phyloP scores from a whole-genome alignment of 92 coral and sea anemone species.

The Pocillopora meandrina region DNA sequence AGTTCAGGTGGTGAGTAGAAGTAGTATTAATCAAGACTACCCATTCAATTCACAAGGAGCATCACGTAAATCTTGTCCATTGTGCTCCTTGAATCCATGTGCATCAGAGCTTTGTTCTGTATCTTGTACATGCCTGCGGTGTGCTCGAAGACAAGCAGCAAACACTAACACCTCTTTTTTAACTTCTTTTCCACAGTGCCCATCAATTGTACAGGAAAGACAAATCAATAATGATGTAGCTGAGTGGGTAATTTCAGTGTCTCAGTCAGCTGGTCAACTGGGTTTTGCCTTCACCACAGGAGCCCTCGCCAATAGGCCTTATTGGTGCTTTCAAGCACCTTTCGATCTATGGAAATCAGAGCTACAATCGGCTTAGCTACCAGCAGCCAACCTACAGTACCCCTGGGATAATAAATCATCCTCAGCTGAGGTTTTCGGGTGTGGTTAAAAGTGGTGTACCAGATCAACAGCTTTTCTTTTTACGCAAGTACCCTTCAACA shows the following conservation, averaged over 20 bases:
- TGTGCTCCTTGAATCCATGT: too few relatives aligned
- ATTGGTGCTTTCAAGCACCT: conserved; percentile 29
- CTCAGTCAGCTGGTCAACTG: conserved; percentile 36
- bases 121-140: conserved; percentile 52
- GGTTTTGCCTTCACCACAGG: conserved; percentile 23
- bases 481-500: conserved; percentile 23
- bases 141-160: background rate
- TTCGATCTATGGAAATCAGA: conserved; percentile 41
- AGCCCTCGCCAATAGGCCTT: background rate
- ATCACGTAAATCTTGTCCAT: too few relatives aligned
- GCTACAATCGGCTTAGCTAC: conserved; percentile 35
- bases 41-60: too few relatives aligned
- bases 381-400: conserved; percentile 48
- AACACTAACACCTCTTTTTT: background rate
- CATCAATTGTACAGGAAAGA: conserved; percentile 23
- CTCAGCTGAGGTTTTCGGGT: conserved; percentile 43
- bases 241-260: conserved; percentile 47
- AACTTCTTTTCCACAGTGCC: conserved; percentile 31
- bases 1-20: too few relatives aligned
- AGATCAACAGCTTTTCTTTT: conserved; percentile 31
- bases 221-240: conserved; percentile 31
- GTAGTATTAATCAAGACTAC: too few relatives aligned
- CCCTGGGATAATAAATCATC: conserved; percentile 48
- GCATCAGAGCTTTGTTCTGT: background rate
- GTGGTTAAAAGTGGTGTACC: conserved; percentile 46